phyloP scores from a whole-genome alignment of 2,888 invertebrate genomes.

The Empis stercorea region DNA sequence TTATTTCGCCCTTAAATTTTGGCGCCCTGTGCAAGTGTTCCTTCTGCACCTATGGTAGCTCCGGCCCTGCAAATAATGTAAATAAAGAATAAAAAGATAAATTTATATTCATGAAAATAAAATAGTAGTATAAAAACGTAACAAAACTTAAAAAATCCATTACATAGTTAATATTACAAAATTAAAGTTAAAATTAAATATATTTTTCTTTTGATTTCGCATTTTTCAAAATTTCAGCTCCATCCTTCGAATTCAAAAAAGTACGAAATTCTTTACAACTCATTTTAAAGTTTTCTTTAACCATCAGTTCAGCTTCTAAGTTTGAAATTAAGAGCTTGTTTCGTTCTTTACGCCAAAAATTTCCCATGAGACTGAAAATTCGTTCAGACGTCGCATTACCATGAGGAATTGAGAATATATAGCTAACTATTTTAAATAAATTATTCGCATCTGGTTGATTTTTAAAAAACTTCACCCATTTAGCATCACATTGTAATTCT shows the following conservation, averaged over 20 bases:
- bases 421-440: conserved; percentile 3
- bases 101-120: not conserved
- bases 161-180: not conserved
- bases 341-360: conserved; percentile 2
- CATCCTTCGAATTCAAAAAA: not conserved
- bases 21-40: no score
- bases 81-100: not conserved
- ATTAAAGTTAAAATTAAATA: not conserved
- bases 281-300: conserved; percentile 3
- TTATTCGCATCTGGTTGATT: conserved; percentile 3
- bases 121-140: not conserved
- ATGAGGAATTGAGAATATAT: conserved; percentile 5
- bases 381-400: conserved; percentile 1
- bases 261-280: conserved; percentile 3
- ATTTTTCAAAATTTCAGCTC: not conserved
- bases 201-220: not conserved
- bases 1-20: no score
- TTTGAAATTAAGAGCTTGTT: conserved; percentile 4
- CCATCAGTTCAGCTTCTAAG: conserved; percentile 4
- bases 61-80: no score
- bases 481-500: not conserved
- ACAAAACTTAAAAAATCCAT: not conserved
- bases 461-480: conserved; percentile 3
- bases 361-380: conserved; percentile 4
- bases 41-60: no score